Evolutionary conservation across 2,113 vertebrate species (phyloP), one percentile per base, ranked within the genome.

Genomic region (Dicaeum eximium): DNA sequence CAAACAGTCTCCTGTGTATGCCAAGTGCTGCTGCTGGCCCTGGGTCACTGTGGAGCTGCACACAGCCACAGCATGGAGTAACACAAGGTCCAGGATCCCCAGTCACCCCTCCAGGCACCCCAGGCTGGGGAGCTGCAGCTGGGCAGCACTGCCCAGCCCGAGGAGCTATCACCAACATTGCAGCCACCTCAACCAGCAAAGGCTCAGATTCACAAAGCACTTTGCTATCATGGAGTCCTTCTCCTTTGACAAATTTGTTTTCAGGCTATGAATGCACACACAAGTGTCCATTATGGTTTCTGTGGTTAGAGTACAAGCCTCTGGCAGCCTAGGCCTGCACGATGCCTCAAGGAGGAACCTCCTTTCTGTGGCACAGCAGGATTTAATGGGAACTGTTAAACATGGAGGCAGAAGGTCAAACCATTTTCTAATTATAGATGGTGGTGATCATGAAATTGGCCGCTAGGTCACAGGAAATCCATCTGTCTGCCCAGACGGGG

Each of bases 11-110:
- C 8, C 15, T 20, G 12, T 15, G 5, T 6, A 4, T 10, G 42
- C 15, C 44, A 21, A 65, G 31, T 27, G 48, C 48, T 86, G 71
- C 53, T 62, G 4, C 27, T 16, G 44, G 66, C 11, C 10, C 2
- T 4, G 17, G 21, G 25, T 37, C 44, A 17, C 28, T 54, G 42
- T 28, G 47, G 37, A 57, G 61, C 54, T 78, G 45, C 58, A 11
- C 0, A 1, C 25, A 84, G 30, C 33, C 51, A n/a, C 0, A 0
- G 44, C n/a, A 48, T 0, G 1, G n/a, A 80, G 31, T 7, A 50
- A 47, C 24, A 48, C 20, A 30, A 72, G 5, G 18, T 42, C 54
- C 40, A 23, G 48, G 53, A 7, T 54, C 31, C 57, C 71, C 0
- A 0, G 35, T 24, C 56, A 48, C 22, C 27, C 35, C 80, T 64